These are phyloP conservation scores for Monochamus saltuarius DNA, from an alignment of 1,140 invertebrate genomes.

Conservation along the genomic window DNA sequence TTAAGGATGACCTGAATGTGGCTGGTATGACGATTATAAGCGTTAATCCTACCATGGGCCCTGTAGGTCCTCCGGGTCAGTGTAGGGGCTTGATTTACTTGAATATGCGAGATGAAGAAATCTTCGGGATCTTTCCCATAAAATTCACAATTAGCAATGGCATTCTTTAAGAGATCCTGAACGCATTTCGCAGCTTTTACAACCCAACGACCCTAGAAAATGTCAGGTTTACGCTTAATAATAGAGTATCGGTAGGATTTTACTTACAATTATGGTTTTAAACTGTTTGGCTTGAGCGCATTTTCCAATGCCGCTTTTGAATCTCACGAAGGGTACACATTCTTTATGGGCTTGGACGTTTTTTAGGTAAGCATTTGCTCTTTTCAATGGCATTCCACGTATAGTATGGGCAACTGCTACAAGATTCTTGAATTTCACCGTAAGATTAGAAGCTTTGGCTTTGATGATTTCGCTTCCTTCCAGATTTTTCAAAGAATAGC, in stretches of 20 bases:
- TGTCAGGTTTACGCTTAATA: background rate
- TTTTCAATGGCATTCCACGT: constrained; percentile 33
- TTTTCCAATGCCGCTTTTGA: constrained; percentile 38
- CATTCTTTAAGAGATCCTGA: constrained; percentile 37
- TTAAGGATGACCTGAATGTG: constrained; percentile 34
- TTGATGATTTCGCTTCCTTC: constrained; percentile 17
- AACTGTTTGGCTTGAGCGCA: constrained; percentile 44
- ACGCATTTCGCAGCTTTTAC: constrained; percentile 36
- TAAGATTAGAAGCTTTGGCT: constrained; percentile 31
- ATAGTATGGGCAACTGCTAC: constrained; percentile 32
- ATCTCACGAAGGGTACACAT: constrained; percentile 40
- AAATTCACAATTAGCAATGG: constrained; percentile 38
- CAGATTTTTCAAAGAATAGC: background rate
- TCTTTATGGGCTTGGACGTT: constrained; percentile 36
- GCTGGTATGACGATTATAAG: constrained; percentile 29
- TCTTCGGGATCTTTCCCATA: constrained; percentile 30
- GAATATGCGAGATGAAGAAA: constrained; percentile 32
- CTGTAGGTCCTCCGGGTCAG: constrained; percentile 34
- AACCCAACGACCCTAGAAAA: constrained; percentile 40
- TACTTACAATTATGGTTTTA: constrained; percentile 31
- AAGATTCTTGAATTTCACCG: constrained; percentile 35
- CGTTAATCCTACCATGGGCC: constrained; percentile 41
- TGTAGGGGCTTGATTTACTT: constrained; percentile 36
- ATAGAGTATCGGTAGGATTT: background rate
- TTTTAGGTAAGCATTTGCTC: constrained; percentile 37